Evolutionary conservation across 2,797 vertebrate genomes (phyloP).

Genomic region (Remorina albescens): DNA sequence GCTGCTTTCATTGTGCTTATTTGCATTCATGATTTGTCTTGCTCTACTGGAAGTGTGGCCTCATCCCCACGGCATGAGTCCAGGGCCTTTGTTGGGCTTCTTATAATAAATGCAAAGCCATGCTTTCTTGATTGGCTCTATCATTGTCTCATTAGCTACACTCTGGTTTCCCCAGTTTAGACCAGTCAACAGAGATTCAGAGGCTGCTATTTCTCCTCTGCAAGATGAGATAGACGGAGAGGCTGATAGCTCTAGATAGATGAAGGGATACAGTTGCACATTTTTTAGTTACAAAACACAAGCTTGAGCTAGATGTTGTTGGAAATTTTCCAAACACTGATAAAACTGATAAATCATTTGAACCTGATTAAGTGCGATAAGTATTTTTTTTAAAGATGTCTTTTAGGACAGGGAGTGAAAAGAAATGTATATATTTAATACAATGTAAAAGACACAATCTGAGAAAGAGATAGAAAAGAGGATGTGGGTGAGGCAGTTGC

Average conservation of each 20-base stretch:
- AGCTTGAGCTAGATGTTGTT: conserved; percentile 10
- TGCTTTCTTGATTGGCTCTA: conserved; percentile 60
- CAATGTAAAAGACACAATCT: conserved; percentile 24
- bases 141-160: conserved; percentile 55
- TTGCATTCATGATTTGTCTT: conserved; percentile 79
- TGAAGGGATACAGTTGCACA: conserved; percentile 25
- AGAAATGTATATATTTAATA: conserved; percentile 20
- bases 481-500: conserved; percentile 46
- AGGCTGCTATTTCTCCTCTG: conserved; percentile 22
- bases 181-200: conserved; percentile 41
- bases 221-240: conserved; percentile 9
- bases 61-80: conserved; percentile 61
- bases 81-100: conserved; percentile 55
- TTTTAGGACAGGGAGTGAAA: not conserved
- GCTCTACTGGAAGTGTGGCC: conserved; percentile 74
- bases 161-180: conserved; percentile 44
- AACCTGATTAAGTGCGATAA: not conserved
- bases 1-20: conserved; percentile 69
- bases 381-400: not conserved
- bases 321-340: conserved; percentile 21
- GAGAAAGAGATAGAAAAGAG: conserved; percentile 30
- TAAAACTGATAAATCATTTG: conserved; percentile 14
- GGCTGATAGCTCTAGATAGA: conserved; percentile 11
- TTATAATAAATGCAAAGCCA: conserved; percentile 68
- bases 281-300: conserved; percentile 28